A percentile compares a stretch with the other conserved stretches of the same genome.
phyloP scores from a whole-genome alignment of 1,140 invertebrate species.

The Drosophila sechellia region DNA sequence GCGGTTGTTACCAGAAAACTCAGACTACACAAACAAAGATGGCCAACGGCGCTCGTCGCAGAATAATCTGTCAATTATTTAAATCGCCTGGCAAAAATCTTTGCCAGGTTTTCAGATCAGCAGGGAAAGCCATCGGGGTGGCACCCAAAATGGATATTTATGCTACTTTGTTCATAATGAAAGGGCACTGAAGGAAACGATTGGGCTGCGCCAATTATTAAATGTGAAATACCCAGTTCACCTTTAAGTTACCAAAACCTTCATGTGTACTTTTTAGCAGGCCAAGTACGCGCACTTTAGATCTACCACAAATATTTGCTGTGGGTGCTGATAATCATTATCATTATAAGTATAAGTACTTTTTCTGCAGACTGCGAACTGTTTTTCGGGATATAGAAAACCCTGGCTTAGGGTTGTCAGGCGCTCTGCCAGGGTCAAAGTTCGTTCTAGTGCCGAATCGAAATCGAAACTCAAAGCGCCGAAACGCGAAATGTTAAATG shows the following conservation, averaged over 20 bases:
- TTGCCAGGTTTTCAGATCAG: conserved; percentile 34
- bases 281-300: not conserved
- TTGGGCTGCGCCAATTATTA: not conserved
- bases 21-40: conserved; percentile 37
- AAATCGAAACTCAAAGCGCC: conserved; percentile 62
- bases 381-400: not conserved
- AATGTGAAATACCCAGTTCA: no score
- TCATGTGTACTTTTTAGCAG: no score
- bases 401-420: not conserved
- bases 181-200: not conserved
- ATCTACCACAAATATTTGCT: not conserved
- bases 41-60: conserved; percentile 36
- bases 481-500: conserved; percentile 1
- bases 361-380: not conserved
- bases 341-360: conserved; percentile 78
- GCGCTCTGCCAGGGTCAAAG: not conserved
- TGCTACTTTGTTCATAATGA: not conserved
- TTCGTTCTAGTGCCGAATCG: conserved; percentile 67
- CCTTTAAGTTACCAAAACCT: no score
- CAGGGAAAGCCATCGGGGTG: conserved; percentile 27
- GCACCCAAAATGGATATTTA: conserved; percentile 1
- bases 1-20: not conserved
- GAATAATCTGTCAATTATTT: conserved; percentile 81
- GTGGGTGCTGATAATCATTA: conserved; percentile 78
- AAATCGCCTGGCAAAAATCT: conserved; percentile 74